Percentiles rank a stretch among this genome's conserved stretches.
These are phyloP conservation scores for Canis aureus DNA, from an alignment of 2,113 vertebrate species.

Conservation along the genomic window DNA sequence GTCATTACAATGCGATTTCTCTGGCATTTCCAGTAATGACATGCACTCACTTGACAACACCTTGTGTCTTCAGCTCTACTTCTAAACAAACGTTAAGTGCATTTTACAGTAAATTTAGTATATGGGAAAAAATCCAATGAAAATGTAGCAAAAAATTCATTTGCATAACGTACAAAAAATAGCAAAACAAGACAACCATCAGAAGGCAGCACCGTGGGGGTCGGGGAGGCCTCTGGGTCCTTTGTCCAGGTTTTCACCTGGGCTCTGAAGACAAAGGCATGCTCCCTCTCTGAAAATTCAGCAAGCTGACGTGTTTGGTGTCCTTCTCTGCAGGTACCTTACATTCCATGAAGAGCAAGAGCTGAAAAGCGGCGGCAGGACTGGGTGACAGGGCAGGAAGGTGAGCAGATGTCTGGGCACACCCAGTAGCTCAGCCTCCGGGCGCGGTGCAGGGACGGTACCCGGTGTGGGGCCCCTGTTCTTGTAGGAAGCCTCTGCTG, in stretches of 20 bases:
- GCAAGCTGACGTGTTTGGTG: neutral
- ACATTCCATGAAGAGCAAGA: neutral
- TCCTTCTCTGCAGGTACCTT: neutral
- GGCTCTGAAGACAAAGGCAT: neutral
- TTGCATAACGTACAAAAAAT: neutral
- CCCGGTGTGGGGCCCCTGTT: neutral
- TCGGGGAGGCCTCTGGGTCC: accelerated
- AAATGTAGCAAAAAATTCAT: neutral
- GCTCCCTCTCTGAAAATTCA: accelerated
- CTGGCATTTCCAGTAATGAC: neutral
- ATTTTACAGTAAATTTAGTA: neutral
- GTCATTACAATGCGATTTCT: accelerated
- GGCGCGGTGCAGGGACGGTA: neutral
- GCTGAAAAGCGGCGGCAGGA: neutral
- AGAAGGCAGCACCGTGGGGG: neutral
- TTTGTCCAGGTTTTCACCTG: too few relatives aligned
- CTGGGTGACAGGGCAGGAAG: too few relatives aligned
- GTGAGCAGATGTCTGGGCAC: accelerated
- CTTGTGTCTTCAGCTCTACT: neutral
- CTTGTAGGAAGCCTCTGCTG: neutral
- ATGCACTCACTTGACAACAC: accelerated
- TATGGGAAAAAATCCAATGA: neutral
- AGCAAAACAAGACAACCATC: too few relatives aligned
- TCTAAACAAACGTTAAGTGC: neutral
- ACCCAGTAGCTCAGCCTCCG: neutral